Base-by-base conservation (phyloP, 2,113 vertebrate genomes). In the Rhea americana region DNA sequence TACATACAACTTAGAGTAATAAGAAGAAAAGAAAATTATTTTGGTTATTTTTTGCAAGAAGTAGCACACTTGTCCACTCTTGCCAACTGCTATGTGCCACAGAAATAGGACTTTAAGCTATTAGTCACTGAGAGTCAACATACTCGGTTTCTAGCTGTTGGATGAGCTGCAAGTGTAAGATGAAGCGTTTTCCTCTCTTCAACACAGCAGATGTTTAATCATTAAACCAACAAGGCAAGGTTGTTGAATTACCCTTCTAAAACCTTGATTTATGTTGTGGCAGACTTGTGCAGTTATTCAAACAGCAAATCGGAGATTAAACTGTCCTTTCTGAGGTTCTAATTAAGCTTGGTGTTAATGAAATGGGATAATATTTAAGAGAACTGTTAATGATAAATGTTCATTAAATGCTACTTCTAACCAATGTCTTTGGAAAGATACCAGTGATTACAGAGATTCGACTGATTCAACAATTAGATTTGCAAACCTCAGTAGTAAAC, bases 71-170 rank as follows among this genome's bases (percentile, higher is more conserved):
- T 53, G 30, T 32, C 79, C 71, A 41, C 30, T 91, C 65, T 78
- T 91, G 79, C 67, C 74, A 82, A 37, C 47, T 72, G 45, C 56
- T 62, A 51, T 17, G 32, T 91, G 82, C 85, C 67, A 91, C 76
- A 67, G 84, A 89, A 93, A 89, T 32, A 76, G 62, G 73, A 82
- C 68, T 85, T 90, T 39, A 65, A 82, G 58, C 21, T 89, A 93
- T 85, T 87, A 79, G 85, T 91, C 90, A 86, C 62, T 80, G 76
- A 87, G 79, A 62, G 77, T 71, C 76, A 89, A 84, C 76, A 91
- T 63, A 41, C 72, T 77, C 76, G 76, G 47, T 91, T 95, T 72
- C 74, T 67, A 67, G 61, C 47, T 83, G 82, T 75, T 91, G 70
- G 78, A 76, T 72, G 48, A 95, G 72, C 68, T 87, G 72, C 82